Conservation (phyloP, 2,888 invertebrate genomes). For the Sarcophaga carnaria region DNA sequence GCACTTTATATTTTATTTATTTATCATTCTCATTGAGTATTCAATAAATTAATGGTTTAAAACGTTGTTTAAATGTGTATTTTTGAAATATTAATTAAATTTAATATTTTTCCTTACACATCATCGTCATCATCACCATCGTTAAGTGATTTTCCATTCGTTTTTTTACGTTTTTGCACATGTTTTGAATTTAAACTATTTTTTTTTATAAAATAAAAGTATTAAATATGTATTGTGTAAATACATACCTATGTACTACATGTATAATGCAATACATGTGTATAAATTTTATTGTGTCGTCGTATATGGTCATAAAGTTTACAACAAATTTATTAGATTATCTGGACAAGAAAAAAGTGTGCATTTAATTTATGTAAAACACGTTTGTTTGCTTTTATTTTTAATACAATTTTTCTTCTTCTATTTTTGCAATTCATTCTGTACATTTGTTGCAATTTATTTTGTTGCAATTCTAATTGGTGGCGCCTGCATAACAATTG, state of each 20-base stretch:
- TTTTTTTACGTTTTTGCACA: conserved; percentile 34
- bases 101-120: conserved; percentile 11
- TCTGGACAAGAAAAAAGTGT: conserved; percentile 17
- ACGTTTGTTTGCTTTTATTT: conserved; percentile 24
- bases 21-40: conserved; percentile 29
- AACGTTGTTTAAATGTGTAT: conserved; percentile 11
- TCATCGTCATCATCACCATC: not conserved
- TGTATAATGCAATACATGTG: too few species aligned
- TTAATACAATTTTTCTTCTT: not conserved
- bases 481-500: conserved; percentile 31
- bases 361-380: conserved; percentile 30
- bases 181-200: conserved; percentile 65
- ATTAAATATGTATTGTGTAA: too few species aligned
- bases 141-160: conserved; percentile 44
- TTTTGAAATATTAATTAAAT: conserved; percentile 34
- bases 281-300: too few species aligned
- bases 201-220: not conserved
- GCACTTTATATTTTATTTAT: not conserved
- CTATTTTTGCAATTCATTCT: conserved; percentile 9
- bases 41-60: conserved; percentile 25
- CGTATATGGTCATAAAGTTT: conserved; percentile 45
- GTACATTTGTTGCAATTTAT: not conserved
- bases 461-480: conserved; percentile 7
- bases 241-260: too few species aligned
- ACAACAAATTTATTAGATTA: conserved; percentile 49